phyloP scores from a whole-genome alignment of 2,113 vertebrate species.

The Heterotis niloticus region DNA sequence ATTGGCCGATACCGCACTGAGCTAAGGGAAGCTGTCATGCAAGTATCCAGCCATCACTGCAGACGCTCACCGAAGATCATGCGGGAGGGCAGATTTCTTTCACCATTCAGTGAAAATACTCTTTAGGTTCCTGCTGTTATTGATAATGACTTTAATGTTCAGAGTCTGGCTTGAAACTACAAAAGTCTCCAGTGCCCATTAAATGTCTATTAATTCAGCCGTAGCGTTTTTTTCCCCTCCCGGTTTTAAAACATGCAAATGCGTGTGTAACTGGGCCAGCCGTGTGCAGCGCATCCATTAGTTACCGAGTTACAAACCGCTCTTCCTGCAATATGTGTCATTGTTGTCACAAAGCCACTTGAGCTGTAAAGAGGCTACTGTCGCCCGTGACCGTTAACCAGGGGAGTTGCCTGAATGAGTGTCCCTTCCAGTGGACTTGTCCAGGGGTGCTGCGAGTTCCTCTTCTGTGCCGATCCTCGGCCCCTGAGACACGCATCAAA shows the following conservation, averaged over 20 bases:
- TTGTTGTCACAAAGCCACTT: too few species aligned
- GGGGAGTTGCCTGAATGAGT: background rate
- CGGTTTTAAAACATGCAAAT: background rate
- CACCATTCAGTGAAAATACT: background rate
- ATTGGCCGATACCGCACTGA: too few species aligned
- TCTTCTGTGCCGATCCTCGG: background rate
- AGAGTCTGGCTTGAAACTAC: conserved; percentile 41
- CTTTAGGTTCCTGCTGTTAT: conserved; percentile 50
- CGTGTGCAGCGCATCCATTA: background rate
- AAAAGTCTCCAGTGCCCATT: conserved; percentile 30
- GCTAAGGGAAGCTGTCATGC: background rate
- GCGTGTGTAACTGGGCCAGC: background rate
- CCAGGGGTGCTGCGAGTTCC: background rate
- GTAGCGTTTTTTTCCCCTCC: background rate
- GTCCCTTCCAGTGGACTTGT: background rate
- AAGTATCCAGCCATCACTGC: conserved; percentile 13
- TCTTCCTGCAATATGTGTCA: background rate
- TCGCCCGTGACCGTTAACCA: too few species aligned
- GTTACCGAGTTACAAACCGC: background rate
- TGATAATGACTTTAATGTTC: conserved; percentile 45
- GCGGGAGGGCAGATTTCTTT: conserved; percentile 32
- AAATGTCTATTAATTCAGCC: conserved; percentile 42
- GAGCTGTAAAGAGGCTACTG: background rate
- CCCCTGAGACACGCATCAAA: conserved; percentile 33
- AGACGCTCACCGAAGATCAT: conserved; percentile 41